Evolutionary conservation across 2,888 invertebrate genomes (phyloP).

Genomic region (Ferdinandea cuprea): DNA sequence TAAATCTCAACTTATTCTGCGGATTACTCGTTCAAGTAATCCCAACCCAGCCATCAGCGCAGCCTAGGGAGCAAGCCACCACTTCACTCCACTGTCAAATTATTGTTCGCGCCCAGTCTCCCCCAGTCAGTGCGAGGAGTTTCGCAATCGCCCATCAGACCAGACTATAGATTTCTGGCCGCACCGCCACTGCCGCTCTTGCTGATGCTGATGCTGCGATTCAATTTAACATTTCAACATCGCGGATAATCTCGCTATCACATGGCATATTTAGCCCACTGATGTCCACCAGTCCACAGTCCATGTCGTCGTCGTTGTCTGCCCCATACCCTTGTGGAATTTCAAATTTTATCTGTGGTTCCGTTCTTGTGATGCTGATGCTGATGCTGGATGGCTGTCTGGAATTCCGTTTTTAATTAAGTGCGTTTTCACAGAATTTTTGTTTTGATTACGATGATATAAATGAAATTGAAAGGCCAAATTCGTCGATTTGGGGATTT

Average conservation of each 20-base stretch:
- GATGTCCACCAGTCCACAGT: constrained; percentile 54
- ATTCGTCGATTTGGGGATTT: constrained; percentile 69
- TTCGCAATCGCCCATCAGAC: constrained; percentile 41
- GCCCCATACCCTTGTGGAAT: constrained; percentile 45
- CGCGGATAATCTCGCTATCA: constrained; percentile 75
- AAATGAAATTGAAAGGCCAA: constrained; percentile 74
- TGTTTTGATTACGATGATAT: constrained; percentile 74
- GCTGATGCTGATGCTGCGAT: constrained; percentile 41
- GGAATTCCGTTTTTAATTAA: constrained; percentile 74
- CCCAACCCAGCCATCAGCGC: constrained; percentile 19
- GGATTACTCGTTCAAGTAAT: constrained; percentile 72
- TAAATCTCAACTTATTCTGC: constrained; percentile 74
- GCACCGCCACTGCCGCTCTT: constrained; percentile 23
- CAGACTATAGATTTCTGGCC: constrained; percentile 43
- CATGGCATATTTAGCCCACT: constrained; percentile 75
- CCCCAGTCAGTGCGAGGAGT: constrained; percentile 21
- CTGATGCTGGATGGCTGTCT: constrained; percentile 62
- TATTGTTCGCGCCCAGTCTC: constrained; percentile 69
- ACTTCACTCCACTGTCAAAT: constrained; percentile 59
- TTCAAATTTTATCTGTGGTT: constrained; percentile 65
- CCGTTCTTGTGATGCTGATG: constrained; percentile 37
- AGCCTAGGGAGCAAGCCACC: constrained; percentile 62
- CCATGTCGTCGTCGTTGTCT: constrained; percentile 13
- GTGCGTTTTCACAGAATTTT: constrained; percentile 75
- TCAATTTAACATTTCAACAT: constrained; percentile 75